A percentile compares a stretch with the other conserved stretches of the same genome.
Conservation (phyloP, 2,113 vertebrate genomes). For the Desmodus rotundus region DNA sequence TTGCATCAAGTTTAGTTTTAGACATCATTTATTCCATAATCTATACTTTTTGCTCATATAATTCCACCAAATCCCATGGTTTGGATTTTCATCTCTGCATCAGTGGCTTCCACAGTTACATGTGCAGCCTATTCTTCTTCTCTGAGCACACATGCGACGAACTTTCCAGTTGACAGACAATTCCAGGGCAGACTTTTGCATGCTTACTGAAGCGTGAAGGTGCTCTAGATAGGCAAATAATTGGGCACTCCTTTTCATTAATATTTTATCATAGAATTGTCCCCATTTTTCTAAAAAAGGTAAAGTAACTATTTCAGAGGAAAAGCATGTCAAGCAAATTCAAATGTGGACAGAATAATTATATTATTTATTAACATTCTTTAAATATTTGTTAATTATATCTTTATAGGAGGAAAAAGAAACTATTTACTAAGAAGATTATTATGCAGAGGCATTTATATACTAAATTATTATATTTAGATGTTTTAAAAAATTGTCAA, state of each 20-base stretch:
- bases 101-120: background rate
- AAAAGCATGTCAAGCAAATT: background rate
- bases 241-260: background rate
- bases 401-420: background rate
- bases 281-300: background rate
- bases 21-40: background rate
- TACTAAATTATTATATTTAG: background rate
- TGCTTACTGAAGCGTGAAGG: background rate
- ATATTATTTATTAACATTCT: background rate
- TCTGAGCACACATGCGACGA: background rate
- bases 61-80: background rate
- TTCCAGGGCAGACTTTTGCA: background rate
- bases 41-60: background rate
- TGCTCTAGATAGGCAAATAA: background rate
- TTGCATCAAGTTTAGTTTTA: background rate
- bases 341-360: background rate
- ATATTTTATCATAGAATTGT: background rate
- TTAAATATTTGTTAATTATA: background rate
- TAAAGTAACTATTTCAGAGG: background rate
- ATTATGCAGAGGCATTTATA: background rate
- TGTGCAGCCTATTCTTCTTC: background rate
- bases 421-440: background rate
- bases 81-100: background rate
- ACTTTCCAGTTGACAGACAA: background rate
- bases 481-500: background rate